Evolutionary conservation across 2,888 invertebrate species (phyloP).

Genomic region (Thereva unica): DNA sequence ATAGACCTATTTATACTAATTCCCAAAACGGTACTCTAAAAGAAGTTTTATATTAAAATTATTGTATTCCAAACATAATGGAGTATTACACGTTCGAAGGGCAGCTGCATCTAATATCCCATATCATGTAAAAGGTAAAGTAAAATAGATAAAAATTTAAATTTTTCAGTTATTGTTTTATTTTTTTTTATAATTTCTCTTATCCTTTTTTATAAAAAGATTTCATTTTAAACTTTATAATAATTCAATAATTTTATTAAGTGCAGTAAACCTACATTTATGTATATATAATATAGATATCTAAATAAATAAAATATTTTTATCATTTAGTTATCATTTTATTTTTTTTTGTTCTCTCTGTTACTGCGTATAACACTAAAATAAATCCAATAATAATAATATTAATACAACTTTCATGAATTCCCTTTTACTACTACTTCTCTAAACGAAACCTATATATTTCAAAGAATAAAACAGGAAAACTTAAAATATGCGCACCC

Average conservation of each 20-base stretch:
- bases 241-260: constrained; percentile 26
- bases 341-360: constrained; percentile 5
- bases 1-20: too few relatives aligned
- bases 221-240: constrained; percentile 32
- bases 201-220: constrained; percentile 23
- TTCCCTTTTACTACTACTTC: too few relatives aligned
- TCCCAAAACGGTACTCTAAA: too few relatives aligned
- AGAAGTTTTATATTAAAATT: too few relatives aligned
- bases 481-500: too few relatives aligned
- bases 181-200: constrained; percentile 20
- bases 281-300: constrained; percentile 32
- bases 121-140: too few relatives aligned
- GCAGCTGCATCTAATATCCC: too few relatives aligned
- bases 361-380: constrained; percentile 10
- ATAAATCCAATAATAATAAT: constrained; percentile 6
- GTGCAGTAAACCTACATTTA: constrained; percentile 23
- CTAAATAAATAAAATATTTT: constrained; percentile 34
- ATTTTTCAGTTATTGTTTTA: constrained; percentile 26
- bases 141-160: not conserved
- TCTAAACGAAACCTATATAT: too few relatives aligned
- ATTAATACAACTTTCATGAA: constrained; percentile 1
- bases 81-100: too few relatives aligned
- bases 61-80: too few relatives aligned
- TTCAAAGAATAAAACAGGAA: too few relatives aligned
- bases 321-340: constrained; percentile 20